Base-by-base conservation (phyloP, 23 tunicate genomes). In the Clavelina lepadiformis region DNA sequence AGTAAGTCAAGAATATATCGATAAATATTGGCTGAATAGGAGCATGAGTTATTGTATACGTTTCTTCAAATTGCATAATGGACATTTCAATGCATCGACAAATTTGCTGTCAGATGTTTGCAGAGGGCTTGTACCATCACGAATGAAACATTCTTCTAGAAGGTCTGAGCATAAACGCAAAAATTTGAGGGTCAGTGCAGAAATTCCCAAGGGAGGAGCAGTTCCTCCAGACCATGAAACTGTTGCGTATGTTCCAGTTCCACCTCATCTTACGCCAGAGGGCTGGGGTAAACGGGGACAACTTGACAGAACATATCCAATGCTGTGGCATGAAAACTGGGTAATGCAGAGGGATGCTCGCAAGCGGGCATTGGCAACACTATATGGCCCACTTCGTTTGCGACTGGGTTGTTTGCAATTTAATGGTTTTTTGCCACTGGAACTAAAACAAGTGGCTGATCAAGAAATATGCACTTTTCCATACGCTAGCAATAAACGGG, bases 291-390 rank as follows among this genome's bases (percentile, higher is more conserved):
- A 19, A 55, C 31, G 66, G 38, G 75, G 81, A 15, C 69, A 52
- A 1, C 11, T 6, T 0, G 59, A 35, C 3, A 24, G 79, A 51
- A 79, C 65, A 36, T 8, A 35, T 4, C 64, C 38, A 7, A 0
- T 46, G 13, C 57, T 83, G 28, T 73, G 89, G 71, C 81, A 81
- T 73, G 64, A 50, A 13, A 69, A 81, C 34, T 74, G 81, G 82
- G 34, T 37, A 31, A 77, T 76, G 97, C 97, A 89, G 53, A 70
- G 63, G 34, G 97, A 89, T 65, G 87, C 87, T 3, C 31, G 97
- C 35, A 70, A 51, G 71, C 37, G 97, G 44, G 83, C 74, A 2
- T 41, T 76, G 44, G 63, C 67, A 47, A 61, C 81, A 5, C 57
- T 63, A 18, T 85, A 89, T 69, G 97, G 83, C 25, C 80, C 83